A percentile compares a stretch with the other conserved stretches of the same genome.
Conservation (phyloP, 2,113 vertebrate genomes). For the Burhinus oedicnemus region DNA sequence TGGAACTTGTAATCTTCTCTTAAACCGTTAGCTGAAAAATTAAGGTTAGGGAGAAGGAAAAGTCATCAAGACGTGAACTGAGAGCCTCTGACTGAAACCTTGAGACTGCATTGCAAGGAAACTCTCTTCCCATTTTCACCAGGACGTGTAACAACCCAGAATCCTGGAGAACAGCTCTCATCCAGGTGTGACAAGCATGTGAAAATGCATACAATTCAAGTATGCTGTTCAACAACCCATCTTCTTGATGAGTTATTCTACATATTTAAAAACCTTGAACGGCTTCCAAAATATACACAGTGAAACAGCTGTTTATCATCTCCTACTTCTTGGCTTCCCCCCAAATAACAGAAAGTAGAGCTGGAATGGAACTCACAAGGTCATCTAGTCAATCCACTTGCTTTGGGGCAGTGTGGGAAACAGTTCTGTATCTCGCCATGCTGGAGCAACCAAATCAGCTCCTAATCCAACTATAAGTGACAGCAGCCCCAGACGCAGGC, state of each 20-base stretch:
- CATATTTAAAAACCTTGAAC: background rate
- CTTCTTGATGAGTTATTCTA: background rate
- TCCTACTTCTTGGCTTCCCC: background rate
- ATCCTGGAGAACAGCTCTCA: background rate
- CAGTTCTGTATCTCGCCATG: background rate
- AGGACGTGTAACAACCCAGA: background rate
- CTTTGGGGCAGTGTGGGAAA: background rate
- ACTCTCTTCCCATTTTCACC: background rate
- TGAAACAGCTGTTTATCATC: background rate
- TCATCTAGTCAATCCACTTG: background rate
- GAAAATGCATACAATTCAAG: background rate
- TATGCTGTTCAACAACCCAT: background rate
- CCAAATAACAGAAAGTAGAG: background rate
- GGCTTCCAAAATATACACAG: background rate
- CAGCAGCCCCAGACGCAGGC: background rate
- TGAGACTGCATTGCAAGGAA: background rate
- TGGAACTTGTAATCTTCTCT: conserved; percentile 94
- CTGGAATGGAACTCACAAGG: background rate
- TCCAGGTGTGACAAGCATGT: background rate
- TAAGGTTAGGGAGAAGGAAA: background rate
- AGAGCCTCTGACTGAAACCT: background rate
- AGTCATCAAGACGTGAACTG: background rate
- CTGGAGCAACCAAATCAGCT: background rate
- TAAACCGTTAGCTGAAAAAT: conserved; percentile 83
- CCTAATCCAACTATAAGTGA: background rate